These are phyloP conservation scores for Acleris cristana DNA, from an alignment of 2,888 invertebrate genomes.

Conservation along the genomic window DNA sequence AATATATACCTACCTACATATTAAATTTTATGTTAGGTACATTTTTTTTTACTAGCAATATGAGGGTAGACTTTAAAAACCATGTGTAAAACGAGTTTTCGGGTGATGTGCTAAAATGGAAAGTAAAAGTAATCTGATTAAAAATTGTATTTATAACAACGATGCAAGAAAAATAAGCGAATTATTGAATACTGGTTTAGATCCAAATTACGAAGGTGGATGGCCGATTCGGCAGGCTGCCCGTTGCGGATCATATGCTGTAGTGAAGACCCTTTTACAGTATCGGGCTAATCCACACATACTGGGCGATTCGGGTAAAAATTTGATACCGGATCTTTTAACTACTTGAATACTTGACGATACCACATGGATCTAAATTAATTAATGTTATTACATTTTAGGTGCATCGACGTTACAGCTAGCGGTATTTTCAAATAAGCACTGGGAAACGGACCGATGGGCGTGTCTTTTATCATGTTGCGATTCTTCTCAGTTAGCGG, in stretches of 20 bases:
- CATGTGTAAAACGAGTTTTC: not conserved
- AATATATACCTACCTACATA: too few species aligned
- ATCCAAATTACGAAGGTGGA: slow-evolving; percentile 72
- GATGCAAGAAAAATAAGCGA: slow-evolving; percentile 58
- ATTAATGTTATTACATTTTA: slow-evolving; percentile 44
- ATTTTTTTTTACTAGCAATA: not conserved
- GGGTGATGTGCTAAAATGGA: slow-evolving; percentile 51
- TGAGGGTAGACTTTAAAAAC: slow-evolving; percentile 15
- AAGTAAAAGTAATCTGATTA: slow-evolving; percentile 52
- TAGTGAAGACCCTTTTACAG: slow-evolving; percentile 66
- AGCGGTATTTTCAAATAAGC: slow-evolving; percentile 69
- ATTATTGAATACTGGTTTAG: slow-evolving; percentile 62
- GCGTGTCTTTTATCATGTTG: slow-evolving; percentile 68
- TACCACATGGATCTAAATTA: not conserved
- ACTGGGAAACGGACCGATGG: slow-evolving; percentile 71
- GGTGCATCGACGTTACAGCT: slow-evolving; percentile 77
- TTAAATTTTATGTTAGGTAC: too few species aligned
- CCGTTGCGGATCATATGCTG: slow-evolving; percentile 60
- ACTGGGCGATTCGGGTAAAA: slow-evolving; percentile 70
- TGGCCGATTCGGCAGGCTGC: slow-evolving; percentile 77
- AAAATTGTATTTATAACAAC: slow-evolving; percentile 57
- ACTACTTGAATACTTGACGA: not conserved
- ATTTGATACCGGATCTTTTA: not conserved
- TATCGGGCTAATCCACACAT: slow-evolving; percentile 75
- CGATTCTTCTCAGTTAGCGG: slow-evolving; percentile 77